These are phyloP conservation scores for Cryptus viduatorius DNA, from an alignment of 2,888 invertebrate species.

Conservation along the genomic window DNA sequence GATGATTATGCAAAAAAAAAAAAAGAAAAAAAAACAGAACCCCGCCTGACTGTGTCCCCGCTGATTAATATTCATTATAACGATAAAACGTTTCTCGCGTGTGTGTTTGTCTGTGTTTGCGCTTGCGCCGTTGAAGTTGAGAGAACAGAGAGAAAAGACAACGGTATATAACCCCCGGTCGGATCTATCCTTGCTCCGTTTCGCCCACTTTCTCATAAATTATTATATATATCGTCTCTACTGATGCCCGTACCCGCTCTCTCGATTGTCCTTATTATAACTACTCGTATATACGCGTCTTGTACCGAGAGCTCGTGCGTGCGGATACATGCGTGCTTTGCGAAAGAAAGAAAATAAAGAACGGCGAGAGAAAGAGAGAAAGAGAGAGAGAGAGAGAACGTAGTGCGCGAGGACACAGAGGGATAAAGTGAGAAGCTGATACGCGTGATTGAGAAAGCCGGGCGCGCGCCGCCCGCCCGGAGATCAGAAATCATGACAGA, in stretches of 20 bases:
- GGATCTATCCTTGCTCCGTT: conserved; percentile 57
- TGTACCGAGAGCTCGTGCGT: conserved; percentile 9
- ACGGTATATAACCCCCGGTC: conserved; percentile 17
- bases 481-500: conserved; percentile 26
- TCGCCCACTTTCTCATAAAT: conserved; percentile 58
- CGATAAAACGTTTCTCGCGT: conserved; percentile 1
- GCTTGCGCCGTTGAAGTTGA: neutral
- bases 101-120: neutral
- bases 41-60: neutral
- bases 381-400: neutral
- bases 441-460: conserved; percentile 37
- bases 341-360: neutral
- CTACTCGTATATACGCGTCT: neutral
- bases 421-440: neutral
- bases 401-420: neutral
- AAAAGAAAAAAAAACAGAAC: neutral
- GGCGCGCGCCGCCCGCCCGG: neutral
- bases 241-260: conserved; percentile 11
- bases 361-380: neutral
- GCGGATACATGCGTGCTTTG: neutral
- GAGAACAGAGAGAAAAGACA: conserved; percentile 7
- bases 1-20: neutral
- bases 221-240: conserved; percentile 32
- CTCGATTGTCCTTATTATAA: conserved; percentile 33
- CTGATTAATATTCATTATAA: conserved; percentile 20